Percentiles rank a stretch among this genome's conserved stretches.
phyloP scores from a whole-genome alignment of 64 coral and sea anemone genomes.

The Montipora foliosa region DNA sequence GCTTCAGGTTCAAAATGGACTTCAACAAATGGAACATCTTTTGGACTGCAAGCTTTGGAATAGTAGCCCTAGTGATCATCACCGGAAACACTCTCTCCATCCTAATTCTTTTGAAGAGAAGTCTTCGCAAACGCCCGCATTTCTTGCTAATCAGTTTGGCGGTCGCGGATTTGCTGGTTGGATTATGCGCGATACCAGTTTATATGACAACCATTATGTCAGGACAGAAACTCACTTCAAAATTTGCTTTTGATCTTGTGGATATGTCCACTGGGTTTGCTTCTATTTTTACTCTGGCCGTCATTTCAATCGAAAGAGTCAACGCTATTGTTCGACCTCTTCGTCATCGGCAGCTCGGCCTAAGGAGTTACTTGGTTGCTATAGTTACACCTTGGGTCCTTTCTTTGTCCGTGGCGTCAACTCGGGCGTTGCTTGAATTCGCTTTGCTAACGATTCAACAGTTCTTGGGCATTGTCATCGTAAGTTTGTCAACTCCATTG shows the following conservation, averaged over 20 bases:
- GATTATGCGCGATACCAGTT: conserved; percentile 33
- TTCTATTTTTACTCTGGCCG: conserved; percentile 24
- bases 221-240: not conserved
- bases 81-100: conserved; percentile 23
- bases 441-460: not conserved
- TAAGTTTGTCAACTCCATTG: conserved; percentile 14
- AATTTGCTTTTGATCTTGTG: conserved; percentile 2
- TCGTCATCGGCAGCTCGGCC: conserved; percentile 19
- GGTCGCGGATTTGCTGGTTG: conserved; percentile 32
- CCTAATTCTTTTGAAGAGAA: conserved; percentile 8
- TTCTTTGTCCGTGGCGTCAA: not conserved
- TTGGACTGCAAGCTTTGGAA: conserved; percentile 17
- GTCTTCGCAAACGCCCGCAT: conserved; percentile 38
- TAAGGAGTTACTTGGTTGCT: conserved; percentile 12
- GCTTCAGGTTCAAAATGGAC: not conserved
- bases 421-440: not conserved
- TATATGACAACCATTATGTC: not conserved
- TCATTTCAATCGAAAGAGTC: conserved; percentile 61
- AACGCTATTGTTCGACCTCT: conserved; percentile 14
- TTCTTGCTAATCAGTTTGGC: conserved; percentile 36
- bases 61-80: not conserved
- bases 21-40: conserved; percentile 6
- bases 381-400: conserved; percentile 24
- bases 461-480: conserved; percentile 4
- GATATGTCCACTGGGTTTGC: conserved; percentile 37